Conservation (phyloP, 2,113 vertebrate genomes). For the Crypturellus undulatus region DNA sequence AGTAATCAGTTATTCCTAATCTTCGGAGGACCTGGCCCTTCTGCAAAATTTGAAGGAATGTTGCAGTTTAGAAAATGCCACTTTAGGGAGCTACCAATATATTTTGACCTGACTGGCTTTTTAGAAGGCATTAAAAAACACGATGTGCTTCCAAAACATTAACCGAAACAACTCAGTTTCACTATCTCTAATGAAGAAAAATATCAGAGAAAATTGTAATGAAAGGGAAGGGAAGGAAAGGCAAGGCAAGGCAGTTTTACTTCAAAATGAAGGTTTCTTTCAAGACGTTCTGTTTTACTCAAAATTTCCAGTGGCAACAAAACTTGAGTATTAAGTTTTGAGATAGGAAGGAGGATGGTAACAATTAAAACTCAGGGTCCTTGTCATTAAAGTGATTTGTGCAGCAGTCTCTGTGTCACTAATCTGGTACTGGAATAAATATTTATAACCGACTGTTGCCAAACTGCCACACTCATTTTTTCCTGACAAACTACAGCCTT, state of each 20-base stretch:
- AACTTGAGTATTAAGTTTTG: neutral
- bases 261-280: neutral
- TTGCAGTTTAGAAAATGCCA: neutral
- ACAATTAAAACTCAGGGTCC: neutral
- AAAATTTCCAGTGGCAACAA: neutral
- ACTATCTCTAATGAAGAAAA: neutral
- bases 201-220: neutral
- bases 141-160: neutral
- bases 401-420: neutral
- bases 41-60: neutral
- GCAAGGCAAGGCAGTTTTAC: neutral
- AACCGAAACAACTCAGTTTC: neutral
- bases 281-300: neutral
- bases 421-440: neutral
- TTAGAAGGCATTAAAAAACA: neutral
- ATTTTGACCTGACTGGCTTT: neutral
- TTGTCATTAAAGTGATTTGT: neutral
- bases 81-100: neutral
- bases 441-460: neutral
- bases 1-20: neutral
- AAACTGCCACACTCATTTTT: neutral
- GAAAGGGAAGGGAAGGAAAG: neutral
- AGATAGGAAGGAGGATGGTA: neutral
- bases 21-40: neutral
- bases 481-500: neutral